Evolutionary conservation across 2,797 vertebrate genomes (phyloP).

Genomic region (Mycteria americana): DNA sequence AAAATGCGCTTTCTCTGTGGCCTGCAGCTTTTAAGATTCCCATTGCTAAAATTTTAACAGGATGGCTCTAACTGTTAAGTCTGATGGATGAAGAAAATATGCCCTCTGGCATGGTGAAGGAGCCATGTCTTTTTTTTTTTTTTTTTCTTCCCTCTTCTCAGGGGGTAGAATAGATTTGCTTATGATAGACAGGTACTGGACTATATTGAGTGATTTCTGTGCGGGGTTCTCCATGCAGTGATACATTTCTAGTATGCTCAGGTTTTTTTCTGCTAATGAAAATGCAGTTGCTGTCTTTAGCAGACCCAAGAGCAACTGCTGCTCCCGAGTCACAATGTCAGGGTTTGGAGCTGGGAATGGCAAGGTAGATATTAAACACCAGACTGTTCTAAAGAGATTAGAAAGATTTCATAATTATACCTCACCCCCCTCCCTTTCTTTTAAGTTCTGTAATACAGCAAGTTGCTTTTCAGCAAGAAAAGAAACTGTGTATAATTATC

Average conservation of each 20-base stretch:
- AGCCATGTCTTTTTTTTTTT: background rate
- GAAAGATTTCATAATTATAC: background rate
- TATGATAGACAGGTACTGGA: background rate
- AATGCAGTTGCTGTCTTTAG: background rate
- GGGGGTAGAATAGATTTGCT: background rate
- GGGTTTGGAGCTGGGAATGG: background rate
- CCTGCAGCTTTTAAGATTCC: conserved; percentile 55
- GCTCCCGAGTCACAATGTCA: background rate
- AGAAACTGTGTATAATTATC: background rate
- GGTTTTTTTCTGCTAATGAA: background rate
- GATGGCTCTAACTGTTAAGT: conserved; percentile 12
- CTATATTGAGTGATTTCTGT: background rate
- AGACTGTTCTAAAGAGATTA: background rate
- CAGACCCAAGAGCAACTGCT: background rate
- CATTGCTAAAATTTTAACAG: conserved; percentile 53
- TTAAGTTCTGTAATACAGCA: background rate
- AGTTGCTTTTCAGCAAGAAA: background rate
- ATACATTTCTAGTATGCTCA: background rate
- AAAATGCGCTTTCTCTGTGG: conserved; percentile 22
- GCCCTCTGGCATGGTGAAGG: background rate
- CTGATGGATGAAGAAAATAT: conserved; percentile 27
- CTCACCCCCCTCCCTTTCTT: background rate
- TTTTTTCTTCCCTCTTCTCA: background rate
- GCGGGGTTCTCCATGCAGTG: background rate
- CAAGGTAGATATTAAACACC: background rate